phyloP scores from a whole-genome alignment of 2,888 invertebrate genomes.

The Troides helena region DNA sequence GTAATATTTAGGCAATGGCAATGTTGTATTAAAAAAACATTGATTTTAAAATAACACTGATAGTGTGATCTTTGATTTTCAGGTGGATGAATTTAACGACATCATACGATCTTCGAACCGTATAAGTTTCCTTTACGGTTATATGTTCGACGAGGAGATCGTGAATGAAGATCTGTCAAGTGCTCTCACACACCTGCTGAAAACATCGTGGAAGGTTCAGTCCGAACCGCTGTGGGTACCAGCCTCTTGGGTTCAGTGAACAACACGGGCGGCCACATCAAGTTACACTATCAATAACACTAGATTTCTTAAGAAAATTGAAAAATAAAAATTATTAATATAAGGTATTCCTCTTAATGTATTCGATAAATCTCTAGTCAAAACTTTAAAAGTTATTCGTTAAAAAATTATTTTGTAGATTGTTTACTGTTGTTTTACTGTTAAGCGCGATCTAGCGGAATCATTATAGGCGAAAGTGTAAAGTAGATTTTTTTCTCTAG shows the following conservation, averaged over 20 bases:
- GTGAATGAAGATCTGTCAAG: constrained; percentile 93
- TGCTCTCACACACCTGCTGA: constrained; percentile 92
- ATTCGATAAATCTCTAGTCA: constrained; percentile 17
- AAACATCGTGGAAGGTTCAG: constrained; percentile 91
- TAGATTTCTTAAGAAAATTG: neutral
- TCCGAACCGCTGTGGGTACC: constrained; percentile 98
- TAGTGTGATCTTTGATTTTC: constrained; percentile 42
- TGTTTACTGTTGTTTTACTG: constrained; percentile 14
- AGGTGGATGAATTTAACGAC: constrained; percentile 95
- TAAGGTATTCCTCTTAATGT: neutral
- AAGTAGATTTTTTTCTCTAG: neutral
- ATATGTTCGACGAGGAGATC: constrained; percentile 95
- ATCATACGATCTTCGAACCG: constrained; percentile 91
- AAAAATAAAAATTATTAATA: neutral
- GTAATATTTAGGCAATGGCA: no score
- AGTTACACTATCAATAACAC: neutral
- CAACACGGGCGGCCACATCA: neutral
- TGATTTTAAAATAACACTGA: no score
- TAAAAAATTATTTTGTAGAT: neutral
- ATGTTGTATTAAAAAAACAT: no score
- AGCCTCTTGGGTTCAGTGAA: constrained; percentile 93
- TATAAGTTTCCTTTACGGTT: constrained; percentile 95
- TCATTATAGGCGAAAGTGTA: constrained; percentile 13
- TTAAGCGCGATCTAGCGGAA: neutral
- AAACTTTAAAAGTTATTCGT: constrained; percentile 11